Conservation (phyloP, 2,888 invertebrate species). For the Tubulanus polymorphus region DNA sequence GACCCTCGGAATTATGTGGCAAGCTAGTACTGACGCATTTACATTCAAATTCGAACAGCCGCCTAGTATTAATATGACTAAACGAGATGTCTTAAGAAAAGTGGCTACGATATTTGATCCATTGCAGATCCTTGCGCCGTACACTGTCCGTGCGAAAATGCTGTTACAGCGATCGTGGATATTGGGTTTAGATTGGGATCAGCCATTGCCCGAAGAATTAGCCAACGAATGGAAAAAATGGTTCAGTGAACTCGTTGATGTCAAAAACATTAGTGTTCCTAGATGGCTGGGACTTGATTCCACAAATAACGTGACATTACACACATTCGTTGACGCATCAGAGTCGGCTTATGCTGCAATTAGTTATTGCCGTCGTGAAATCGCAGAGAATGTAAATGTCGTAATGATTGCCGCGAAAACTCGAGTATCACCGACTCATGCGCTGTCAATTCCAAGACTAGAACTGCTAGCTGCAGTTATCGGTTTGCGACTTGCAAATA, state of each 20-base stretch:
- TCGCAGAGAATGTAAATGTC: neutral
- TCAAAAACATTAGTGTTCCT: slow-evolving; percentile 1
- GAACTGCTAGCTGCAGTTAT: slow-evolving; percentile 9
- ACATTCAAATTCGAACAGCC: neutral
- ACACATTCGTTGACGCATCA: slow-evolving; percentile 9
- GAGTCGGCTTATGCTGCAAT: slow-evolving; percentile 6
- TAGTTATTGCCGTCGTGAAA: neutral
- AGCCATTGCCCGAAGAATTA: slow-evolving; percentile 15
- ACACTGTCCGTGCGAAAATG: slow-evolving; percentile 26
- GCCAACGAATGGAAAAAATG: slow-evolving; percentile 11
- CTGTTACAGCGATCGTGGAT: slow-evolving; percentile 33
- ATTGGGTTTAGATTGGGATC: slow-evolving; percentile 29
- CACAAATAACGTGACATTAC: slow-evolving; percentile 3
- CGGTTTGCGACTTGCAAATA: slow-evolving; percentile 4
- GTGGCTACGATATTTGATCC: slow-evolving; percentile 7
- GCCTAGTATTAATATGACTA: neutral
- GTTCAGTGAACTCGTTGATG: slow-evolving; percentile 16
- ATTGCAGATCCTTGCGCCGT: slow-evolving; percentile 30
- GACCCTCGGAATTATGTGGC: neutral
- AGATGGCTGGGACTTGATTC: slow-evolving; percentile 3
- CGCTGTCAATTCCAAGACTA: slow-evolving; percentile 9
- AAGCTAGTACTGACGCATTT: neutral
- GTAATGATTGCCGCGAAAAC: slow-evolving; percentile 6
- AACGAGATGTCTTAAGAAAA: slow-evolving; percentile 3
- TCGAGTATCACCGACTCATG: slow-evolving; percentile 8